phyloP scores from a whole-genome alignment of 2,888 invertebrate genomes.

The Amiota mariae region DNA sequence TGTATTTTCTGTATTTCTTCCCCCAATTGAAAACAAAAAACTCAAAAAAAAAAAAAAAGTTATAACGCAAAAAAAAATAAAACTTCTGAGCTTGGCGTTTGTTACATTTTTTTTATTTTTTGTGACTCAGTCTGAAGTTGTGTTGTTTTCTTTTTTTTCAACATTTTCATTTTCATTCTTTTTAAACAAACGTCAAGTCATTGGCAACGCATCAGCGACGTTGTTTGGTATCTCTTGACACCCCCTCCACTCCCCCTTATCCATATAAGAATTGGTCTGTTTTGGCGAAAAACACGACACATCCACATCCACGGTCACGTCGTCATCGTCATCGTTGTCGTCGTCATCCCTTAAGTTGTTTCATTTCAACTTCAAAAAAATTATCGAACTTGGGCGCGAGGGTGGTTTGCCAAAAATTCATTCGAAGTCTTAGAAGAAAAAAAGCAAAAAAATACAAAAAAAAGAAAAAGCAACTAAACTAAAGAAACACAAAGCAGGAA shows the following conservation, averaged over 20 bases:
- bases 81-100: background rate
- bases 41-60: constrained; percentile 23
- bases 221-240: constrained; percentile 21
- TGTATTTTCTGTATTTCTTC: too few relatives aligned
- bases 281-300: constrained; percentile 17
- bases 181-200: constrained; percentile 61
- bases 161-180: constrained; percentile 14
- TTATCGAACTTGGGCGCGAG: constrained; percentile 42
- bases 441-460: background rate
- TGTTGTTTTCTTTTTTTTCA: constrained; percentile 19
- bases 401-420: constrained; percentile 53
- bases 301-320: constrained; percentile 11
- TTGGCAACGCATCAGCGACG: constrained; percentile 48
- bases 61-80: constrained; percentile 24
- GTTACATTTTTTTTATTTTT: too few relatives aligned
- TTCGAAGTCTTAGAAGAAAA: constrained; percentile 13
- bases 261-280: background rate
- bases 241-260: background rate
- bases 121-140: constrained; percentile 6
- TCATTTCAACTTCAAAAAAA: constrained; percentile 11
- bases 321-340: constrained; percentile 29
- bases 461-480: constrained; percentile 45
- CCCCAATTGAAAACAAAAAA: constrained; percentile 26
- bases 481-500: constrained; percentile 34
- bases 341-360: constrained; percentile 30